Base-by-base conservation (phyloP, 2,113 vertebrate genomes). In the Hemiprocne comata region DNA sequence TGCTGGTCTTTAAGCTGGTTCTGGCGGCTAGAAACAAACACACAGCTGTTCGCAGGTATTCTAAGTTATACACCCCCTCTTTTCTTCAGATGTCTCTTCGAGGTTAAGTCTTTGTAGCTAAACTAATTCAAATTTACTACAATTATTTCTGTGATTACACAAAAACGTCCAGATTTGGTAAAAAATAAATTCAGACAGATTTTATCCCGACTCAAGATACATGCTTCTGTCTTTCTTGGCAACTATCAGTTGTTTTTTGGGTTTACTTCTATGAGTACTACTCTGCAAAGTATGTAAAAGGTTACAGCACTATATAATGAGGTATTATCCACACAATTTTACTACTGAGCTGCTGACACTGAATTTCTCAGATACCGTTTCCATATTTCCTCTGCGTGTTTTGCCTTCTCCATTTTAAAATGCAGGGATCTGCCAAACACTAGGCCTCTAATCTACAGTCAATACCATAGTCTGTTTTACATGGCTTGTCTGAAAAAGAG, bases 1-100 rank as follows among this genome's bases (percentile, higher is more conserved):
- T 98, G 98, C 34, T 98, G 98, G 61, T 99, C 99, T 95, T 99
- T 99, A 9, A 98, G 85, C 62, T 98, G 99, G 82, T 98, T 98
- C 80, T 99, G 98, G 65, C 99, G 98, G 94, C 99, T 99, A 67
- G 50, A 83, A 92, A 89, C 64, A 94, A 75, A 95, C 72, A 95
- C 72, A 88, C 44, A 93, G 95, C 77, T 54, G 60, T 90, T 81
- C 84, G 73, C 58, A 89, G 25, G 74, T 14, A 70, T 17, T 28
- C 60, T 42, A 1, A 7, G 6, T 8, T 77, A 77, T 1, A 33
- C 14, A 2, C 4, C 50, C 64, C 38, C 46, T 19, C 3, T 14
- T 42, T 51, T 31, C 62, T 34, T 61, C 34, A 26, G 3, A 25
- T 3, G 20, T 48, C 66, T 83, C 76, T 34, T 12, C 40, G 42